These are phyloP conservation scores for Phrynosoma blainvillii DNA, from an alignment of 2,113 vertebrate species.

Conservation along the genomic window DNA sequence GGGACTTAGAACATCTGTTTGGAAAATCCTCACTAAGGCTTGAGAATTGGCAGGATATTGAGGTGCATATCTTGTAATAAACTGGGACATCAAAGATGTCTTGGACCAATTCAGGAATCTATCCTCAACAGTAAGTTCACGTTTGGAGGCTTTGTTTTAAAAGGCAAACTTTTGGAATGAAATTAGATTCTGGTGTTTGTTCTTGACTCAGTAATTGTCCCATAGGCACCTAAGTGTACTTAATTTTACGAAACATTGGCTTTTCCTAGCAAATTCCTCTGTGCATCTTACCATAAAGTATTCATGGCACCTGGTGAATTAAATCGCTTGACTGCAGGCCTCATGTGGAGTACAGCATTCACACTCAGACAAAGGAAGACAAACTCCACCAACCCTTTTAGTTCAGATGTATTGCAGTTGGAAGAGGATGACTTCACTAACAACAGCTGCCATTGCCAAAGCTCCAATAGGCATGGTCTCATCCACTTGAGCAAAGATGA, in stretches of 20 bases:
- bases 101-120: slow-evolving; percentile 6
- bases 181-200: not conserved
- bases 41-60: slow-evolving; percentile 11
- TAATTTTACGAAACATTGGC: not conserved
- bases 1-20: slow-evolving; percentile 27
- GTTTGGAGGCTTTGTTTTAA: not conserved
- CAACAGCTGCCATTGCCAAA: not conserved
- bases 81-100: slow-evolving; percentile 14
- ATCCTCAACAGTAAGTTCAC: not conserved
- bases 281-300: not conserved
- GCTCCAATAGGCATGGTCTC: not conserved
- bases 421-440: not conserved
- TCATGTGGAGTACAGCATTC: not conserved
- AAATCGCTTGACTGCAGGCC: not conserved
- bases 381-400: not conserved
- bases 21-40: slow-evolving; percentile 3
- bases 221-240: not conserved
- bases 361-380: not conserved
- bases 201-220: not conserved
- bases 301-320: not conserved
- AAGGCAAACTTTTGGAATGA: not conserved
- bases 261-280: not conserved
- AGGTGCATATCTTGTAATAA: slow-evolving; percentile 9
- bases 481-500: not conserved
- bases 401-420: slow-evolving; percentile 3